These are phyloP conservation scores for Coracopsis vasa DNA, from an alignment of 2,113 vertebrate genomes.

Conservation along the genomic window DNA sequence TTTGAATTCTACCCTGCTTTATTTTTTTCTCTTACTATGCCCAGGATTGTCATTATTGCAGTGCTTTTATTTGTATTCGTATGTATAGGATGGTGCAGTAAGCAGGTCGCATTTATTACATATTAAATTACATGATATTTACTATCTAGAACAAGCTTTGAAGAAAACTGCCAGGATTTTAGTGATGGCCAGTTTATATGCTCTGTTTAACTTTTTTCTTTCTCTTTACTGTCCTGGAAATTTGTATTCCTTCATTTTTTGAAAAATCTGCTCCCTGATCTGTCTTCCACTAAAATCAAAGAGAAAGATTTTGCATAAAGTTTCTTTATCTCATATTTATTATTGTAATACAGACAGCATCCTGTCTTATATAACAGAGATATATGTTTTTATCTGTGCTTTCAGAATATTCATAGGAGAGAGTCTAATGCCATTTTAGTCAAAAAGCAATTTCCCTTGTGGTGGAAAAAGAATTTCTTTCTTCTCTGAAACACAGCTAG, in stretches of 20 bases:
- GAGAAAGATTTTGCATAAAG: not conserved
- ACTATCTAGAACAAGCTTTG: not conserved
- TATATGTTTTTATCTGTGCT: not conserved
- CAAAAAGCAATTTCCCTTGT: not conserved
- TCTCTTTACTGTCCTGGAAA: not conserved
- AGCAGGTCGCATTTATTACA: not conserved
- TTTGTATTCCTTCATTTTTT: not conserved
- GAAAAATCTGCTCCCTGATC: not conserved
- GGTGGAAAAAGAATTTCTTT: not conserved
- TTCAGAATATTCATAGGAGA: not conserved
- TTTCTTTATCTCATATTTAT: not conserved
- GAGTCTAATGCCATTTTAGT: not conserved
- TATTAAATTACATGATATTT: not conserved
- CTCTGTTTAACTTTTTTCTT: not conserved
- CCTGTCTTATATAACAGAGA: not conserved
- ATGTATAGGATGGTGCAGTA: not conserved
- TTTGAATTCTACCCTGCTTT: not conserved
- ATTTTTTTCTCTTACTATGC: not conserved
- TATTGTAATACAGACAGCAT: not conserved
- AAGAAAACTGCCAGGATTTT: not conserved
- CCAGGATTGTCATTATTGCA: fast-evolving
- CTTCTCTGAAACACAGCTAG: not conserved
- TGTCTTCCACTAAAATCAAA: not conserved
- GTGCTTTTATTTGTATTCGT: not conserved
- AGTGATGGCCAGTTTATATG: not conserved